Evolutionary conservation across 1,140 invertebrate species (phyloP).

Genomic region (Drosophila watanabei): DNA sequence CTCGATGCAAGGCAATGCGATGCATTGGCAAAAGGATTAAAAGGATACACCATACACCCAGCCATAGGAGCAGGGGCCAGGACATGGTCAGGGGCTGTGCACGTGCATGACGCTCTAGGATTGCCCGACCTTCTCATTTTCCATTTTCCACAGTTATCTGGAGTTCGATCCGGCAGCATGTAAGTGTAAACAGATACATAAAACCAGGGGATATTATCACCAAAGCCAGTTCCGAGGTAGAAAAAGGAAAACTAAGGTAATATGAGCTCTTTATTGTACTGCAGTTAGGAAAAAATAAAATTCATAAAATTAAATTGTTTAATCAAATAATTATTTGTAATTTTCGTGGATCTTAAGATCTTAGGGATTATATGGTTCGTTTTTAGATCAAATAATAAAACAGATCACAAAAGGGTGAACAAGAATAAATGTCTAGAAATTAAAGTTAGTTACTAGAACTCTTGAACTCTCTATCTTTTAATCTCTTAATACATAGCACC

Average conservation of each 20-base stretch:
- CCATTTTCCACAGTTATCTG: conserved; percentile 19
- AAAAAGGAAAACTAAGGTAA: background rate
- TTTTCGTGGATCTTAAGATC: too few species aligned
- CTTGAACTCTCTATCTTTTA: background rate
- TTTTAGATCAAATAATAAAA: background rate
- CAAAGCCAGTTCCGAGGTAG: background rate
- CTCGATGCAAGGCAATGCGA: conserved; percentile 76
- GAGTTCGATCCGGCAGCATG: conserved; percentile 59
- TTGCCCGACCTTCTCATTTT: conserved; percentile 10
- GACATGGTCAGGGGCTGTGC: conserved; percentile 6
- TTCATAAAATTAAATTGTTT: too few species aligned
- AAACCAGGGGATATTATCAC: conserved; percentile 24
- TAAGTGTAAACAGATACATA: conserved; percentile 80
- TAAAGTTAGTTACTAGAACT: background rate
- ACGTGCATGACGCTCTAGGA: conserved; percentile 44
- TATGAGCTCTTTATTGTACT: background rate
- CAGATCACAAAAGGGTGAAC: background rate
- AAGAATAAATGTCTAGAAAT: background rate
- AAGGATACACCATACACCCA: conserved; percentile 57
- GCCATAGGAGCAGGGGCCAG: conserved; percentile 6
- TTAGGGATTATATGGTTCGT: background rate
- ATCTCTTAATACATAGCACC: background rate
- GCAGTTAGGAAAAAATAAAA: background rate
- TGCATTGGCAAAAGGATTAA: conserved; percentile 81
- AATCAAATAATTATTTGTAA: background rate